Evolutionary conservation across 2,113 vertebrate species (phyloP).

Genomic region (Phalacrocorax pelagicus): DNA sequence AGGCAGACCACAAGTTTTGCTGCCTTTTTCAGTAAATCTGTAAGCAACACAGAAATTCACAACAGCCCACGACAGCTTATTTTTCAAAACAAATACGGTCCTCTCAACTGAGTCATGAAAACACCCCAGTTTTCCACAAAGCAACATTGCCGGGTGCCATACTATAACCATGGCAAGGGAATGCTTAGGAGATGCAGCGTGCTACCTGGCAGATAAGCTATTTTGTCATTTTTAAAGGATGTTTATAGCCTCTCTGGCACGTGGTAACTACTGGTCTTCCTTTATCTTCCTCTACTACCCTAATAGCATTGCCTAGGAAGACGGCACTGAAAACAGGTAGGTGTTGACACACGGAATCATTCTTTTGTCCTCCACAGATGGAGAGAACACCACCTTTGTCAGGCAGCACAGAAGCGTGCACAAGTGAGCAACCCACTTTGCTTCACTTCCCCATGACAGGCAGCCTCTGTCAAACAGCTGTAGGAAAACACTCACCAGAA

Average conservation of each 20-base stretch:
- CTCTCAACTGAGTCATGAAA: not conserved
- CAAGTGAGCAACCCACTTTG: not conserved
- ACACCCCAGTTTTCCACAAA: not conserved
- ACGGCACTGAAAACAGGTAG: not conserved
- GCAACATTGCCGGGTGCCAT: not conserved
- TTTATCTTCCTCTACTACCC: not conserved
- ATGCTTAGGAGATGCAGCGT: not conserved
- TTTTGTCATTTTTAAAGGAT: not conserved
- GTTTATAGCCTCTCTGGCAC: not conserved
- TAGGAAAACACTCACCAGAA: not conserved
- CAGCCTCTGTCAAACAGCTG: not conserved
- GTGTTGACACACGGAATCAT: not conserved
- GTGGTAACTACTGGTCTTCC: not conserved
- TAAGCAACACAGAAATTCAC: not conserved
- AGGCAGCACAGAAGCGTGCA: not conserved
- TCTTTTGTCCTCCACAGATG: constrained; percentile 35
- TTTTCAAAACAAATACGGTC: not conserved
- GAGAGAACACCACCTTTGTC: not conserved
- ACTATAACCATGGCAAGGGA: not conserved
- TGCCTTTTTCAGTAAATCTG: not conserved
- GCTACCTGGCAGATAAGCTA: not conserved
- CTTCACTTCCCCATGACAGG: not conserved
- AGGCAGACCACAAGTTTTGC: not conserved
- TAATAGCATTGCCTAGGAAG: not conserved
- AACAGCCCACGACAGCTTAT: not conserved